phyloP scores from a whole-genome alignment of 2,113 vertebrate species.

The Anhinga anhinga region DNA sequence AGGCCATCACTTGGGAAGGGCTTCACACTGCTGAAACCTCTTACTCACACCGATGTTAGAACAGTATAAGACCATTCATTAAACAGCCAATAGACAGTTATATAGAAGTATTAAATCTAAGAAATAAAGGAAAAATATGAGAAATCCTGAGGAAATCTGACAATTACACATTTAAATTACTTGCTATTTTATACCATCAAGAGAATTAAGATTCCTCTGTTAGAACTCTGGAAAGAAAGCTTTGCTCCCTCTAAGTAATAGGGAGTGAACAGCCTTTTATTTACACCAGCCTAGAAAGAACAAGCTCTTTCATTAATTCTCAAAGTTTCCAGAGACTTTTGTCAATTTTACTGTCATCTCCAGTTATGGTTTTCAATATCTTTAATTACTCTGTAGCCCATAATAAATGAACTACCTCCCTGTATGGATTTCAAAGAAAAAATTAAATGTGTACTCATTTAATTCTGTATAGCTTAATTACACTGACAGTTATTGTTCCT shows the following conservation, averaged over 20 bases:
- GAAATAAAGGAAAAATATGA: neutral
- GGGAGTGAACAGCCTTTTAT: neutral
- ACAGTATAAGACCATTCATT: neutral
- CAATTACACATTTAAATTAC: neutral
- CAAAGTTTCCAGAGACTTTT: neutral
- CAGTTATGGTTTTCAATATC: neutral
- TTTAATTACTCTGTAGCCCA: neutral
- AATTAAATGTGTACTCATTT: neutral
- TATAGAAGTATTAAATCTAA: neutral
- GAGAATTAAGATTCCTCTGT: neutral
- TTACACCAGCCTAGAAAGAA: neutral
- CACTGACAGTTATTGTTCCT: neutral
- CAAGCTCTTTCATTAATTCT: neutral
- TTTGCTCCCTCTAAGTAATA: neutral
- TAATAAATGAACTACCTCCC: neutral
- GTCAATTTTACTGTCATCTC: neutral
- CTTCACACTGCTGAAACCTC: neutral
- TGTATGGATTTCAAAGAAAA: neutral
- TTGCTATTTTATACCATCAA: neutral
- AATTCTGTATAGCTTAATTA: neutral
- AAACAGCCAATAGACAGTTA: neutral
- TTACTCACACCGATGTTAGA: neutral
- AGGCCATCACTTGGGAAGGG: neutral
- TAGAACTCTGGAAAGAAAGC: neutral
- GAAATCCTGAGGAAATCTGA: neutral